A percentile compares a stretch with the other conserved stretches of the same genome.
Evolutionary conservation across 2,888 invertebrate species (phyloP).

Genomic region (Beris chalybata): DNA sequence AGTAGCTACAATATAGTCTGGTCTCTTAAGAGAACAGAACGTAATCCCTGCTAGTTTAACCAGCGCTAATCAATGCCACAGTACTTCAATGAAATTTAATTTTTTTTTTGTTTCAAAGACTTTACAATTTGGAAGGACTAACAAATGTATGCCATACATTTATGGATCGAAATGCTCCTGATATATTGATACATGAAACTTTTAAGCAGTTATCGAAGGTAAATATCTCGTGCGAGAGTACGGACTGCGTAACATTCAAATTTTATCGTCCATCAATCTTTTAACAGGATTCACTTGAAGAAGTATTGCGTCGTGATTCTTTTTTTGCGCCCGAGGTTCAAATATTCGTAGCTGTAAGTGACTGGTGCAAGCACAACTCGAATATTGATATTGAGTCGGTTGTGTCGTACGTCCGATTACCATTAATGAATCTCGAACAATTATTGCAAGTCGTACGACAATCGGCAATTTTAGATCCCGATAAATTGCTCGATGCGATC

Average conservation of each 20-base stretch:
- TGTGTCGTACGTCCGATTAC: slow-evolving; percentile 73
- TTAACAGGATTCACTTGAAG: slow-evolving; percentile 70
- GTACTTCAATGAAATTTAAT: neutral
- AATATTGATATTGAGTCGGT: slow-evolving; percentile 59
- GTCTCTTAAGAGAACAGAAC: too few relatives aligned
- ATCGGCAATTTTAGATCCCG: slow-evolving; percentile 82
- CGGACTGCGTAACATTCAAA: slow-evolving; percentile 5
- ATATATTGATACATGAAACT: slow-evolving; percentile 80
- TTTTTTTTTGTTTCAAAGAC: slow-evolving; percentile 47
- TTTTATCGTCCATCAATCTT: slow-evolving; percentile 35
- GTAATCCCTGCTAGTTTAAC: too few relatives aligned
- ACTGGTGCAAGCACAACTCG: slow-evolving; percentile 83
- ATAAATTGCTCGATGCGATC: slow-evolving; percentile 92
- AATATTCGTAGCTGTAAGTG: slow-evolving; percentile 87
- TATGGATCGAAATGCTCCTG: slow-evolving; percentile 85
- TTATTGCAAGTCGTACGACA: slow-evolving; percentile 87
- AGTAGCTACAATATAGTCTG: too few relatives aligned
- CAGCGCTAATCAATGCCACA: too few relatives aligned
- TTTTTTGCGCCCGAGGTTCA: slow-evolving; percentile 96
- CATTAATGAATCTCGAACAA: slow-evolving; percentile 85
- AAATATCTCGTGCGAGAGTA: neutral
- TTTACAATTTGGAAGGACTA: slow-evolving; percentile 67
- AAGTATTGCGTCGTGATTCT: slow-evolving; percentile 86
- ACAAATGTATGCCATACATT: slow-evolving; percentile 84
- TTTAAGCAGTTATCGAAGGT: slow-evolving; percentile 82